Conservation (phyloP, 2,113 vertebrate genomes). For the Pseudorectes ferrugineus region DNA sequence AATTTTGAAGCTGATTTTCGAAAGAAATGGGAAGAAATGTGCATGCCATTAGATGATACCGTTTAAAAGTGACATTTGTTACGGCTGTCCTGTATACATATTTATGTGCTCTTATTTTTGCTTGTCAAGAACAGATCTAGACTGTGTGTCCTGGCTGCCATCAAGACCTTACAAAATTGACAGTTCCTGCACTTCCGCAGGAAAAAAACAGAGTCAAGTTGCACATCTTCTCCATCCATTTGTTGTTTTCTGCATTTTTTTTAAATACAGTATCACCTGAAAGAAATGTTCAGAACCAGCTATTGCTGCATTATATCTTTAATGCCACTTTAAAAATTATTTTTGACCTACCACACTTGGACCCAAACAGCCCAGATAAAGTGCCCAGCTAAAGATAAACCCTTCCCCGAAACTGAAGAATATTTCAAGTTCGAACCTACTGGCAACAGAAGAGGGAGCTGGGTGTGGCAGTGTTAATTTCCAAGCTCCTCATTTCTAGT, state of each 20-base stretch:
- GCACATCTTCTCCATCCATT: background rate
- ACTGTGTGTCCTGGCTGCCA: background rate
- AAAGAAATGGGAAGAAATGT: slow-evolving; percentile 41
- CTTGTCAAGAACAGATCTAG: background rate
- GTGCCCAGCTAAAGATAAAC: background rate
- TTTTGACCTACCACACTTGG: background rate
- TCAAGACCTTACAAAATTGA: background rate
- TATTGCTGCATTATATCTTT: background rate
- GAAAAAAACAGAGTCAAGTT: background rate
- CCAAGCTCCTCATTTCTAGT: background rate
- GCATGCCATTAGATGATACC: slow-evolving; percentile 5
- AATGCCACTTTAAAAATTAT: background rate
- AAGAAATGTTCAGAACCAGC: background rate
- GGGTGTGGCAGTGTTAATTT: background rate
- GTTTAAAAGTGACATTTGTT: background rate
- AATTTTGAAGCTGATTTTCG: slow-evolving; percentile 60
- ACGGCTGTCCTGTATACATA: background rate
- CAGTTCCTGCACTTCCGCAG: background rate
- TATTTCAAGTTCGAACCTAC: background rate
- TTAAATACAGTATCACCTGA: background rate
- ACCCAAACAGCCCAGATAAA: background rate
- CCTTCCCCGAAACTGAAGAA: background rate
- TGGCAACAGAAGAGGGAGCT: background rate
- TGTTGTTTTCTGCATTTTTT: background rate
- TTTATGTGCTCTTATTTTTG: slow-evolving; percentile 26